Evolutionary conservation across 2,797 vertebrate species (phyloP).

Genomic region (Lutjanus campechanus): DNA sequence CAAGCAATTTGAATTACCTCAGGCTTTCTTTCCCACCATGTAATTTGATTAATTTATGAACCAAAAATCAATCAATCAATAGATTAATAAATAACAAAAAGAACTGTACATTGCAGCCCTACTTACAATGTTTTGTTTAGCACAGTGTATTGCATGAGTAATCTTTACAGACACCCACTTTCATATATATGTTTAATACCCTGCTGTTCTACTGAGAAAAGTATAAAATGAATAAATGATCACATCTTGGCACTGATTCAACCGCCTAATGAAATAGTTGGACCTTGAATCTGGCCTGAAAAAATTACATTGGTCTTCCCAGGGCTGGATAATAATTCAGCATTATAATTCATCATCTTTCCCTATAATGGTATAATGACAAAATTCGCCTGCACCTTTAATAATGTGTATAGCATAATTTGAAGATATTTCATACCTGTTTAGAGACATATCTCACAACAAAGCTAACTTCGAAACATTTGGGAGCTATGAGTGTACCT

Average conservation of each 20-base stretch:
- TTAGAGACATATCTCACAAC: slow-evolving; percentile 1
- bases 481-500: slow-evolving; percentile 11
- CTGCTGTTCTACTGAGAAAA: background rate
- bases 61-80: background rate
- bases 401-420: background rate
- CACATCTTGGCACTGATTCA: slow-evolving; percentile 32
- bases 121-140: background rate
- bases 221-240: slow-evolving; percentile 14
- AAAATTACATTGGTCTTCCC: background rate
- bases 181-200: background rate
- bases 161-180: background rate
- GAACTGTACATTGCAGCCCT: background rate
- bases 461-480: slow-evolving; percentile 20
- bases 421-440: slow-evolving; percentile 4
- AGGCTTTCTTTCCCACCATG: background rate
- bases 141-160: background rate
- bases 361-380: background rate
- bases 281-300: slow-evolving; percentile 23
- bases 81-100: background rate
- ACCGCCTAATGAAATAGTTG: slow-evolving; percentile 31
- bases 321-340: slow-evolving; percentile 16
- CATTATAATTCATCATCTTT: slow-evolving; percentile 9
- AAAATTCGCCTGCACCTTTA: background rate
- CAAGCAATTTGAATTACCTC: background rate
- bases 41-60: background rate